Conservation (phyloP, 92 coral and sea anemone species). For the Heteractis magnifica region DNA sequence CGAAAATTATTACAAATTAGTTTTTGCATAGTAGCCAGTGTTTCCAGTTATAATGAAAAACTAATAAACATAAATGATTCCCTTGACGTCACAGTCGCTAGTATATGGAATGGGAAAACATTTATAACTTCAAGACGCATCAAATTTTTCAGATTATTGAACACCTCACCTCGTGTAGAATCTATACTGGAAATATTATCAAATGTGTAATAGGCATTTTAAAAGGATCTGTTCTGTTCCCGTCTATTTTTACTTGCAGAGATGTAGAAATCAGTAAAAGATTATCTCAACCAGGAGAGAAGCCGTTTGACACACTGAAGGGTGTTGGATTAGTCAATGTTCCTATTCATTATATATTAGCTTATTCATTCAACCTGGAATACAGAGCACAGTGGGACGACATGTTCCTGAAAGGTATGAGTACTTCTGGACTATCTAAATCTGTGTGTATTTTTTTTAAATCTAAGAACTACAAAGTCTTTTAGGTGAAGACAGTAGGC, state of each 20-base stretch:
- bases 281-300: conserved; percentile 76
- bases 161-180: no score
- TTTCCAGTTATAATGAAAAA: no score
- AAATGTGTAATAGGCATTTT: not conserved
- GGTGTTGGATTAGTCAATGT: conserved; percentile 74
- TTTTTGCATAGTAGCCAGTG: no score
- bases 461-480: no score
- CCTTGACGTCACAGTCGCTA: no score
- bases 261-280: conserved; percentile 82
- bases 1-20: no score
- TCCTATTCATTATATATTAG: conserved; percentile 77
- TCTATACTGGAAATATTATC: no score
- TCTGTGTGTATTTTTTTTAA: not conserved
- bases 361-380: conserved; percentile 56
- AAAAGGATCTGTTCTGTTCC: not conserved
- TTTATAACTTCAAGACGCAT: no score
- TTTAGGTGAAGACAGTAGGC: no score
- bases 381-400: conserved; percentile 81
- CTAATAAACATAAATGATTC: no score
- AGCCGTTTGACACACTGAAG: conserved; percentile 82
- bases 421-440: not conserved
- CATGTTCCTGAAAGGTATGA: conserved; percentile 65
- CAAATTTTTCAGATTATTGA: no score
- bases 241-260: conserved; percentile 29
- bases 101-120: no score